phyloP scores from a whole-genome alignment of 1,140 invertebrate genomes.

The Megathymus violae region DNA sequence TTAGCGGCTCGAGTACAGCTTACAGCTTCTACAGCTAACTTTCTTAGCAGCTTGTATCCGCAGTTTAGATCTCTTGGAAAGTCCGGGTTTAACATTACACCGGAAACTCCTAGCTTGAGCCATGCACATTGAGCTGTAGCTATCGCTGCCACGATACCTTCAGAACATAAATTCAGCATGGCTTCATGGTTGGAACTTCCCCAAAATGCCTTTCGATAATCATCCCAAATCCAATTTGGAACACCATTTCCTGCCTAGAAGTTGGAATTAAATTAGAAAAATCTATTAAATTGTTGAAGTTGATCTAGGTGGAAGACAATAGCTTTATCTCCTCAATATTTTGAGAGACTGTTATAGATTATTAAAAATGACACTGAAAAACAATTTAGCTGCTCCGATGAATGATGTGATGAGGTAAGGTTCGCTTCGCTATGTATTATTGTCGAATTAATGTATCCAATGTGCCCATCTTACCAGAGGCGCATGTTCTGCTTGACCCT shows the following conservation, averaged over 20 bases:
- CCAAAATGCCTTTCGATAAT: slow-evolving; percentile 54
- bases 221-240: slow-evolving; percentile 58
- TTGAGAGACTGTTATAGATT: too few relatives aligned
- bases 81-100: slow-evolving; percentile 62
- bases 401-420: too few relatives aligned
- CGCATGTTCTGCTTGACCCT: slow-evolving; percentile 59
- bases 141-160: slow-evolving; percentile 48
- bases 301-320: too few relatives aligned
- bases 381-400: too few relatives aligned
- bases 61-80: slow-evolving; percentile 50
- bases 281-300: too few relatives aligned
- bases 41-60: slow-evolving; percentile 55
- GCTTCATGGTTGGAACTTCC: slow-evolving; percentile 52
- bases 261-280: not conserved
- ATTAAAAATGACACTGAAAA: too few relatives aligned
- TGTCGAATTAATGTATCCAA: not conserved
- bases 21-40: slow-evolving; percentile 52
- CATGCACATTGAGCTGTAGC: slow-evolving; percentile 62
- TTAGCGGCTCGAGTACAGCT: slow-evolving; percentile 56
- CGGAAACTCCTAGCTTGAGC: slow-evolving; percentile 59
- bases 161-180: slow-evolving; percentile 66
- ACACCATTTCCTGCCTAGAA: slow-evolving; percentile 43
- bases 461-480: slow-evolving; percentile 11
- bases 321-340: too few relatives aligned
- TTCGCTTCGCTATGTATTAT: not conserved